Evolutionary conservation across 1,140 invertebrate species (phyloP).

Genomic region (Rhyacophila brunnea): DNA sequence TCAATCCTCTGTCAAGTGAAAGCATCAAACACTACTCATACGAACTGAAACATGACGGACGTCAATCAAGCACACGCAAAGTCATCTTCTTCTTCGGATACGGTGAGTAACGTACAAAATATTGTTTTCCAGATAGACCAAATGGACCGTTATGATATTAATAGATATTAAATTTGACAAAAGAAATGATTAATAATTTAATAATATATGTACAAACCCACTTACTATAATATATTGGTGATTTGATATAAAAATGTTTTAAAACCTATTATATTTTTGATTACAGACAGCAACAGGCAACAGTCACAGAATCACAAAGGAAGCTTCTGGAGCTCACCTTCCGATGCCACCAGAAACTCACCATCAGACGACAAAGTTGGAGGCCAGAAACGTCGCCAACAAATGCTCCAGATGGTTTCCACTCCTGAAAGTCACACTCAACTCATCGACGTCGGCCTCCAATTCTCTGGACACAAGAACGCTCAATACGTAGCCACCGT

Average conservation of each 20-base stretch:
- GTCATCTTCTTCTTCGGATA: conserved; percentile 29
- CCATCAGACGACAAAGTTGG: too few relatives aligned
- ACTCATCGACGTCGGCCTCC: conserved; percentile 43
- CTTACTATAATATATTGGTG: too few relatives aligned
- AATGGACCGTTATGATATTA: too few relatives aligned
- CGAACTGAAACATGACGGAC: conserved; percentile 32
- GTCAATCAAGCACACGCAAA: conserved; percentile 34
- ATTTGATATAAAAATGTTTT: too few relatives aligned
- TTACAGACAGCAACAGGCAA: background rate
- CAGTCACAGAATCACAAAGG: background rate
- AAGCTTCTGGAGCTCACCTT: background rate
- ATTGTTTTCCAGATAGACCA: too few relatives aligned
- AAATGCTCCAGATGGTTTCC: conserved; percentile 51
- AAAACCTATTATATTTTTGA: background rate
- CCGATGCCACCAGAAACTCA: background rate
- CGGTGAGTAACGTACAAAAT: too few relatives aligned
- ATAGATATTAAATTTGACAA: conserved; percentile 25
- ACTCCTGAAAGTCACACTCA: conserved; percentile 46
- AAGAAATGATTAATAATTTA: background rate
- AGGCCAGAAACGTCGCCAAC: conserved; percentile 43
- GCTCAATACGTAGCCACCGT: conserved; percentile 50
- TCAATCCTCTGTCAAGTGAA: conserved; percentile 20
- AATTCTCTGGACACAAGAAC: conserved; percentile 49
- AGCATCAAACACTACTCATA: conserved; percentile 33
- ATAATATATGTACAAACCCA: too few relatives aligned